Evolutionary conservation across 2,888 invertebrate genomes (phyloP), one percentile per base, ranked within the genome.

Genomic region (Octodonta nipae): DNA sequence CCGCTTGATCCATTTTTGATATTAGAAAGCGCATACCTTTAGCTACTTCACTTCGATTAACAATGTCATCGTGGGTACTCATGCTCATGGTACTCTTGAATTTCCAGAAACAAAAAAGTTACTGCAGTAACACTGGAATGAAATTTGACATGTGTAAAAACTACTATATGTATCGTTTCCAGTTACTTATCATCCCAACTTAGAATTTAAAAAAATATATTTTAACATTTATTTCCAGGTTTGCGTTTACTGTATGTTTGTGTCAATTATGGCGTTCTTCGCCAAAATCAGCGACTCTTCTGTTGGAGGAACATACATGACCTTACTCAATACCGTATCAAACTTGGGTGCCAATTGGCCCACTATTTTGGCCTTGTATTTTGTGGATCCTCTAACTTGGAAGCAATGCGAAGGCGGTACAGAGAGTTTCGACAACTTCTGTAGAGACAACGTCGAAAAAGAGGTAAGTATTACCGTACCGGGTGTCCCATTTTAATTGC

Each of bases 261-360:
- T 98, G 4, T 81, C 95, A 0, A 75, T 83, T 36, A 96, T 98
- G 93, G 88, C 93, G 6, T 98, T 98, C 67, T 91, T 89, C 62
- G 96, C 96, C 0, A 84, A 87, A 63, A 78, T 98, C 30, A 93
- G 93, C 38, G 98, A 99, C 60, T 92, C 95, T 0, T 71, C 80
- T 0, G 89, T 96, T 0, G 98, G 98, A 2, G 95, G 98, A 4
- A 98, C 98, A 0, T 98, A 99, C 59, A 98, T 98, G 98, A 99
- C 98, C 0, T 68, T 98, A 30, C 67, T 98, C 10, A 99, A 98
- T 60, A 98, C 98, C 0, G 69, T 96, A 13, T 76, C 82, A 28
- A 98, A 98, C 67, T 70, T 98, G 36, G 98, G 98, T n/a, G 89
- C 89, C 4, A 95, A 92, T 56, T 96, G 95, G 96, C 95, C 96